Evolutionary conservation across 2,113 vertebrate species (phyloP).

Genomic region (Stegastes partitus): DNA sequence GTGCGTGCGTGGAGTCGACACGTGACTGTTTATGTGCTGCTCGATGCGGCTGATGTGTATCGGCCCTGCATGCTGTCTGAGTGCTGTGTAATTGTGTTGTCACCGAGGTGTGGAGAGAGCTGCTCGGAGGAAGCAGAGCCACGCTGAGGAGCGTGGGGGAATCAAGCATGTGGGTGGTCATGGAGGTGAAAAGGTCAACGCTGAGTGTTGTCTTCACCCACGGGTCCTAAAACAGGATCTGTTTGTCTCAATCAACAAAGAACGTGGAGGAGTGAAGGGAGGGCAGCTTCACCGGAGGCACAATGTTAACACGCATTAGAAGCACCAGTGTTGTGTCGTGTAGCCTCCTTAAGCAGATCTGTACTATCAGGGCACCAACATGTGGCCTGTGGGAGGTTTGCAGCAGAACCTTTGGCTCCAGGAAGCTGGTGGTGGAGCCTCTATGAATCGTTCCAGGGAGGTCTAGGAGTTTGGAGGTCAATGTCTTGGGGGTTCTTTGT

Average conservation of each 20-base stretch:
- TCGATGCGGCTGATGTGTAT: slow-evolving; percentile 37
- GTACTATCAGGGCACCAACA: too few relatives aligned
- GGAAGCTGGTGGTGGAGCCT: too few relatives aligned
- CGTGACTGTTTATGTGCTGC: background rate
- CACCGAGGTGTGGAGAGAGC: slow-evolving; percentile 34
- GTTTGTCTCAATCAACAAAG: slow-evolving; percentile 67
- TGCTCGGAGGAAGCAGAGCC: slow-evolving; percentile 8
- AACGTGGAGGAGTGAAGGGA: background rate
- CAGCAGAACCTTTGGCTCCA: too few relatives aligned
- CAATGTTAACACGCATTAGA: background rate
- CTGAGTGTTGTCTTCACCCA: slow-evolving; percentile 27
- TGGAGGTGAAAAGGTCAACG: slow-evolving; percentile 57
- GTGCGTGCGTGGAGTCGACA: too few relatives aligned
- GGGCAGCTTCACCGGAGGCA: background rate
- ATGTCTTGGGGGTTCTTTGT: too few relatives aligned
- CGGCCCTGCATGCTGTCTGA: slow-evolving; percentile 2
- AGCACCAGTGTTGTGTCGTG: too few relatives aligned
- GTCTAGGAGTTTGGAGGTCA: too few relatives aligned
- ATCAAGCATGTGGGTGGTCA: slow-evolving; percentile 50
- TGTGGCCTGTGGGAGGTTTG: too few relatives aligned
- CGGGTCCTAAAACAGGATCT: slow-evolving; percentile 12
- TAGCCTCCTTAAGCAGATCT: too few relatives aligned
- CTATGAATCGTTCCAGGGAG: too few relatives aligned
- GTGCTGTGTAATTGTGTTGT: slow-evolving; percentile 45
- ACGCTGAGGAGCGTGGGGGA: background rate